Conservation (phyloP, 2,888 invertebrate genomes). For the Neelides folsomi region DNA sequence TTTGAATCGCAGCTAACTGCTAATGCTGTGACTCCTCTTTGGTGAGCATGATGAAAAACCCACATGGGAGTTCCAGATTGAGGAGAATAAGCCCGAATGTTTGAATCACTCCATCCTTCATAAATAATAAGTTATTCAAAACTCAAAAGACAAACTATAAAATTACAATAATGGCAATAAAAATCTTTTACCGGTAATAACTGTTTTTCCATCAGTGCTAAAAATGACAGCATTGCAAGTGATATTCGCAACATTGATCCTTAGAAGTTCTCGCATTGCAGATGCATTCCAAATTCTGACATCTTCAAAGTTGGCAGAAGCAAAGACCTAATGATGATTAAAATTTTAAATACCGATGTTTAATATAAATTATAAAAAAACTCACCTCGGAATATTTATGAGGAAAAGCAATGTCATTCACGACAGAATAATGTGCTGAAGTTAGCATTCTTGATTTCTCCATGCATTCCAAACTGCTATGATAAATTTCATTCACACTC, state of each 20-base stretch:
- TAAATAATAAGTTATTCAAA: no score
- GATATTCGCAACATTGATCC: slow-evolving; percentile 77
- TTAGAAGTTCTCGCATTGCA: slow-evolving; percentile 62
- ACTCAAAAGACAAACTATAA: no score
- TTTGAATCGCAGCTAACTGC: slow-evolving; percentile 56
- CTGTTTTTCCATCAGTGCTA: slow-evolving; percentile 61
- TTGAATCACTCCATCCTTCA: slow-evolving; percentile 23
- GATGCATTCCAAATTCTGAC: slow-evolving; percentile 72
- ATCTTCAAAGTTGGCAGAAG: slow-evolving; percentile 70
- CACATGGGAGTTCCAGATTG: slow-evolving; percentile 67
- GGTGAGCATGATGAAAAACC: slow-evolving; percentile 75
- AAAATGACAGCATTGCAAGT: slow-evolving; percentile 66
- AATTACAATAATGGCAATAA: no score
- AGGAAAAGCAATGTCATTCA: slow-evolving; percentile 73
- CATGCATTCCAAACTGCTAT: slow-evolving; percentile 55
- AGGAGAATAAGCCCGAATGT: slow-evolving; percentile 64
- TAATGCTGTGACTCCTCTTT: slow-evolving; percentile 74
- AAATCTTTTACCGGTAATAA: slow-evolving; percentile 53
- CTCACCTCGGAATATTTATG: slow-evolving; percentile 16
- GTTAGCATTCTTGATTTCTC: slow-evolving; percentile 50
- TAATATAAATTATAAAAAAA: slow-evolving; percentile 1
- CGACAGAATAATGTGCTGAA: slow-evolving; percentile 67
- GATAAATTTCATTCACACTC: slow-evolving; percentile 63
- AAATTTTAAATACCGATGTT: no score
- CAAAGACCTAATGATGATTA: slow-evolving; percentile 61